Percentiles rank a stretch among this genome's conserved stretches.
Conservation (phyloP, 2,888 invertebrate genomes). For the Andrena bicolor region DNA sequence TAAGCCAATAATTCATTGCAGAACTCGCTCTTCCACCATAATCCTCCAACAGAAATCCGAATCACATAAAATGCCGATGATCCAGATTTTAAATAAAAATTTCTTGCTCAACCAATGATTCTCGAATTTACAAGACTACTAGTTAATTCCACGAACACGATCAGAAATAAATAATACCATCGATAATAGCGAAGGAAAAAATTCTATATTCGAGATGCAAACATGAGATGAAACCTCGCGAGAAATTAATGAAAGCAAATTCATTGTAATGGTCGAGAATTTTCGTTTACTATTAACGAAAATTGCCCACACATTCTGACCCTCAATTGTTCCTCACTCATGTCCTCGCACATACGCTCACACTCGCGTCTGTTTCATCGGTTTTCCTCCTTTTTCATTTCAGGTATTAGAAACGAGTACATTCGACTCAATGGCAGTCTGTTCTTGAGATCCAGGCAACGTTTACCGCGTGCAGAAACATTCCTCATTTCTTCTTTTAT, state of each 20-base stretch:
- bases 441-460: constrained; percentile 71
- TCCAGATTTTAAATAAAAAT: neutral
- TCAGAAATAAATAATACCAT: constrained; percentile 2
- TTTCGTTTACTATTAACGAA: constrained; percentile 12
- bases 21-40: neutral
- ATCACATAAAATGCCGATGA: neutral
- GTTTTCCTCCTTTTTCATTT: constrained; percentile 47
- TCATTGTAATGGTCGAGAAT: neutral
- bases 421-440: constrained; percentile 77
- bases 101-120: neutral
- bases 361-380: constrained; percentile 16
- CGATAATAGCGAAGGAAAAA: neutral
- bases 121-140: neutral
- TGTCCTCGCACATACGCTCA: neutral
- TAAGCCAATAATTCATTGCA: neutral
- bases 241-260: neutral
- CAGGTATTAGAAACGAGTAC: constrained; percentile 71
- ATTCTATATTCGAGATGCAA: neutral
- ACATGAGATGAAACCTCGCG: neutral
- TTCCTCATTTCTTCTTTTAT: constrained; percentile 14
- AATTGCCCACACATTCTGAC: constrained; percentile 10
- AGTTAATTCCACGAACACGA: neutral
- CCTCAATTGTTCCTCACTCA: constrained; percentile 20
- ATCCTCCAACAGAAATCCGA: neutral
- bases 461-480: constrained; percentile 51